Evolutionary conservation across 2,113 vertebrate genomes (phyloP), one percentile per base, ranked within the genome.

Genomic region (Cricetomys ansorgei): DNA sequence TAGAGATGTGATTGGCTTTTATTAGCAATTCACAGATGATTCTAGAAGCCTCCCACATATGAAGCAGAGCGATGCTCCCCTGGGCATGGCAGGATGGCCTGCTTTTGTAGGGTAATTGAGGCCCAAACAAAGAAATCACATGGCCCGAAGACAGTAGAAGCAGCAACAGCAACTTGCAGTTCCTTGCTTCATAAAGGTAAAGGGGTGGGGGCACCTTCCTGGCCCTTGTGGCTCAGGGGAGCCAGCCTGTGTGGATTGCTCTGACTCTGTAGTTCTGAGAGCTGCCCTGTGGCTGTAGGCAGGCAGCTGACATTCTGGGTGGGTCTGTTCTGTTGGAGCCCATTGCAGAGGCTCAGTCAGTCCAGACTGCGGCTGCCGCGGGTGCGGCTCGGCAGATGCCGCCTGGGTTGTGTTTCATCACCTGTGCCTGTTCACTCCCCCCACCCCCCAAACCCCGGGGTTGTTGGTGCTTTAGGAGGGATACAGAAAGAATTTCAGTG

Each of bases 381-480:
- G 53, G 34, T 75, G 34, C 65, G 48, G 12, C 15, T 13, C 31
- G 29, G 50, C 21, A 48, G 53, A 85, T 69, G 43, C 21, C 76
- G 12, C 43, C 27, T 40, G 25, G 7, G 19, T 40, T 92, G 79
- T 72, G 3, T 87, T 72, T 67, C n/a, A 76, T 96, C 7, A 12
- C 34, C 5, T 23, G 3, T 29, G 15, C 50, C n/a, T 9, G 13
- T 55, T 69, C 4, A 31, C 27, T 9, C 16, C 5, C n/a, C 16
- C 9, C 27, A 16, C 37, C 37, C 12, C 34, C 40, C 40, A 29
- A 25, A 1, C 37, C 40, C 57, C 4, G 57, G 27, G 57, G 59
- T 73, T 72, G n/a, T 88, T 85, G 86, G 85, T 69, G 31, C 59
- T 89, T 73, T 96, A 70, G 67, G 31, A 94, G 31, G 25, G 90